Conservation (phyloP, 2,797 vertebrate genomes). For the Acanthis flammea region DNA sequence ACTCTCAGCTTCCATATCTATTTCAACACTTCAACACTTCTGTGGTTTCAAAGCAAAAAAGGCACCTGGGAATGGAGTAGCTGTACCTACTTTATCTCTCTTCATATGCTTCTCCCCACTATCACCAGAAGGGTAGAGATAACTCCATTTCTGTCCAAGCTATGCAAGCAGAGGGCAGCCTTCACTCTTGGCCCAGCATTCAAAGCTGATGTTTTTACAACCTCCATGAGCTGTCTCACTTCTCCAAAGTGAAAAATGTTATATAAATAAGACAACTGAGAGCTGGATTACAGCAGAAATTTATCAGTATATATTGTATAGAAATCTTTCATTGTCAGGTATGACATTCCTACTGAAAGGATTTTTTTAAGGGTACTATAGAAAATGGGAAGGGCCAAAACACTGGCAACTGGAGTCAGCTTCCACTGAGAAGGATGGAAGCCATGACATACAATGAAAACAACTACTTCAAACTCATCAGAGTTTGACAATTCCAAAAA, state of each 20-base stretch:
- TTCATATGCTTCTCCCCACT: background rate
- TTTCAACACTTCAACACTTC: background rate
- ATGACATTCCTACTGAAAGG: background rate
- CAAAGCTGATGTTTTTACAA: background rate
- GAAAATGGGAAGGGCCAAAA: background rate
- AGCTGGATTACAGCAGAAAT: background rate
- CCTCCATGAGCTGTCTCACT: background rate
- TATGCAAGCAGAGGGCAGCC: background rate
- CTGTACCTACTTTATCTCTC: background rate
- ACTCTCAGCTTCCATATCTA: background rate
- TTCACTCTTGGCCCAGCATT: background rate
- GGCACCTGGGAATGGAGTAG: background rate
- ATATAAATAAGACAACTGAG: background rate
- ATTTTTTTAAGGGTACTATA: background rate
- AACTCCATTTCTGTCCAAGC: background rate
- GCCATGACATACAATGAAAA: background rate
- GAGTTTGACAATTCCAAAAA: background rate
- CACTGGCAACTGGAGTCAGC: background rate
- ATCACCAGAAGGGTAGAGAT: background rate
- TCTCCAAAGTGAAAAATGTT: background rate
- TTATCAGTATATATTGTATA: background rate
- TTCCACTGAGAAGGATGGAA: background rate
- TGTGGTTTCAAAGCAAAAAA: background rate
- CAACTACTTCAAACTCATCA: background rate
- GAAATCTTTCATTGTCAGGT: background rate